Evolutionary conservation across 2,113 vertebrate species (phyloP).

Genomic region (Muntiacus reevesi): DNA sequence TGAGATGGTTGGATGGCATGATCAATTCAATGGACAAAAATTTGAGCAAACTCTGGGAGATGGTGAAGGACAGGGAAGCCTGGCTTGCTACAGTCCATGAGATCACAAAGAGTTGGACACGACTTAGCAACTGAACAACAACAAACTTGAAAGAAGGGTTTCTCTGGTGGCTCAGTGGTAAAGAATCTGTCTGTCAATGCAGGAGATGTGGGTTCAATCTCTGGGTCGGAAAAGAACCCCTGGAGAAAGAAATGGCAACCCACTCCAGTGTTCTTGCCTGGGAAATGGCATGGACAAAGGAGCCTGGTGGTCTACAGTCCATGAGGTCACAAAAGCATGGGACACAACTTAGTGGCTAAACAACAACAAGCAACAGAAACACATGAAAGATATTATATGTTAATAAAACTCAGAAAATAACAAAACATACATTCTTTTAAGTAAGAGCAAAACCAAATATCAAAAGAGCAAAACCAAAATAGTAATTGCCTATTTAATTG

Average conservation of each 20-base stretch:
- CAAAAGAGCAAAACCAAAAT: neutral
- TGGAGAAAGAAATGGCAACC: neutral
- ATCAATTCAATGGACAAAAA: neutral
- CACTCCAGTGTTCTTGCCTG: neutral
- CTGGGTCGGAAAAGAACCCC: neutral
- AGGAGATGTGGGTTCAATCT: neutral
- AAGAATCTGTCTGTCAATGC: neutral
- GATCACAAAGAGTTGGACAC: neutral
- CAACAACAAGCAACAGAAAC: neutral
- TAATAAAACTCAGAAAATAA: neutral
- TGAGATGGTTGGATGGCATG: neutral
- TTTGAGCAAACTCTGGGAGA: neutral
- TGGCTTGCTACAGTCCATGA: neutral
- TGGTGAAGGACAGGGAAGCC: neutral
- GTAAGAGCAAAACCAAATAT: neutral
- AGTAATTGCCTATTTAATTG: neutral
- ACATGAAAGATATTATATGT: neutral
- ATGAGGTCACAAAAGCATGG: neutral
- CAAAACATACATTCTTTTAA: neutral
- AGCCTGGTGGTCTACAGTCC: neutral
- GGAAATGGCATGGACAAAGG: neutral
- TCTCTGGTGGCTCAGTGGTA: neutral
- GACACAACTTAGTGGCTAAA: neutral
- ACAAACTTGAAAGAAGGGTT: neutral
- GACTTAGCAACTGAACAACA: neutral